phyloP scores from a whole-genome alignment of 2,113 vertebrate genomes.

The Lophura nycthemera region DNA sequence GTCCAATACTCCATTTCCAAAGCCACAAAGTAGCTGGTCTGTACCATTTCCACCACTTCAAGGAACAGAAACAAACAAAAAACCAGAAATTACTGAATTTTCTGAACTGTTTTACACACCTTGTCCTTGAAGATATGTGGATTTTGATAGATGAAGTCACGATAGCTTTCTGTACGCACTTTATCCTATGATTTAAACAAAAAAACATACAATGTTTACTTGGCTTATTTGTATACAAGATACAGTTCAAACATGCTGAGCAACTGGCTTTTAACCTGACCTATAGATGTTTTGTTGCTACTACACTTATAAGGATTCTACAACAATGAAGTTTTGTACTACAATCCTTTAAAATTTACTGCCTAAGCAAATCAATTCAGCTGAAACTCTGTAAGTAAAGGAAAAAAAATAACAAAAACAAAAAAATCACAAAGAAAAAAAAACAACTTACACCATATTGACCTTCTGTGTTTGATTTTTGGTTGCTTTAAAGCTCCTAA shows the following conservation, averaged over 20 bases:
- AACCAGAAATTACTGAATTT: not conserved
- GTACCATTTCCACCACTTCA: not conserved
- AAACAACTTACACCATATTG: not conserved
- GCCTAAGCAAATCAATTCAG: not conserved
- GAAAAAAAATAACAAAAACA: not conserved
- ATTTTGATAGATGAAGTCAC: constrained; percentile 93
- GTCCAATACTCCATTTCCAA: not conserved
- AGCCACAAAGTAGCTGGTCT: not conserved
- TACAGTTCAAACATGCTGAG: not conserved
- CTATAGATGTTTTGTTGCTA: not conserved
- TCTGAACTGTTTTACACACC: constrained; percentile 78
- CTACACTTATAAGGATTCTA: not conserved
- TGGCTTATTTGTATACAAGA: not conserved
- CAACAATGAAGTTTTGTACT: not conserved
- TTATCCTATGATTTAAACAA: constrained; percentile 82
- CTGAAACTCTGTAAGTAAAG: not conserved
- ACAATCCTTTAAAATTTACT: not conserved
- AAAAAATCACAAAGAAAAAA: not conserved
- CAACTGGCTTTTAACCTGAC: not conserved
- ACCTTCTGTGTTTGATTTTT: not conserved
- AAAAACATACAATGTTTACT: not conserved
- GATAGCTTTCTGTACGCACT: constrained; percentile 93
- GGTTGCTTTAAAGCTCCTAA: not conserved
- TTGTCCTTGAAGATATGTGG: constrained; percentile 93
- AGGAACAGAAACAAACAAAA: not conserved